Evolutionary conservation across 2,797 vertebrate genomes (phyloP), one percentile per base, ranked within the genome.

Genomic region (Macroramphosus scolopax): DNA sequence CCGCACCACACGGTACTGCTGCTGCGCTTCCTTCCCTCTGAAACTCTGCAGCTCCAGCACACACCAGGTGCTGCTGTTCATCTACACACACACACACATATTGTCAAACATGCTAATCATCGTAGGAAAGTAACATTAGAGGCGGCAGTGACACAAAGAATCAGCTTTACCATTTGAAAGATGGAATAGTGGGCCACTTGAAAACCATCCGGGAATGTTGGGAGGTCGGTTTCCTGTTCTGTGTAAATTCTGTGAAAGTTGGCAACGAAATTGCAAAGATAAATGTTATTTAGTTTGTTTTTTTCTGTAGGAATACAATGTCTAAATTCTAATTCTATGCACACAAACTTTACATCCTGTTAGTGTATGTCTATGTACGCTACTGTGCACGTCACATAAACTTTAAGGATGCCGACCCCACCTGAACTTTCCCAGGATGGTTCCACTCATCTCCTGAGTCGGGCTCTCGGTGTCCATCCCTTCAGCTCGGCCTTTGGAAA

Each of bases 181-280:
- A 88, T 17, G 0, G 76, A 75, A 55, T 92, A 94, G 62, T 94
- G 93, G 59, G 91, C 92, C 74, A 92, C 89, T 75, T 92, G 87
- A 70, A 92, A 92, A 51, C 88, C 15, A 31, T 86, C 65, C 4
- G 87, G 82, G 71, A 82, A 89, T 28, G 50, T 20, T 18, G 83
- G 78, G 42, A 78, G 54, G 51, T 84, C 70, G 17, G 22, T 35
- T 53, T 86, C 70, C 0, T 43, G 61, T 31, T 88, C 74, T 7
- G 30, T 46, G 32, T 73, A 78, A 57, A 84, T 63, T 40, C 92
- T 94, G 81, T 25, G 53, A 75, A 70, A 41, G 7, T 1, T 11
- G 68, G 41, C 2, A 52, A 26, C 2, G 6, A 22, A 22, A 22
- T 22, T n/a, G n/a, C n/a, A n/a, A n/a, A n/a, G n/a, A n/a, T n/a